These are phyloP conservation scores for Tiliqua scincoides DNA, from an alignment of 2,113 vertebrate species.

Conservation along the genomic window DNA sequence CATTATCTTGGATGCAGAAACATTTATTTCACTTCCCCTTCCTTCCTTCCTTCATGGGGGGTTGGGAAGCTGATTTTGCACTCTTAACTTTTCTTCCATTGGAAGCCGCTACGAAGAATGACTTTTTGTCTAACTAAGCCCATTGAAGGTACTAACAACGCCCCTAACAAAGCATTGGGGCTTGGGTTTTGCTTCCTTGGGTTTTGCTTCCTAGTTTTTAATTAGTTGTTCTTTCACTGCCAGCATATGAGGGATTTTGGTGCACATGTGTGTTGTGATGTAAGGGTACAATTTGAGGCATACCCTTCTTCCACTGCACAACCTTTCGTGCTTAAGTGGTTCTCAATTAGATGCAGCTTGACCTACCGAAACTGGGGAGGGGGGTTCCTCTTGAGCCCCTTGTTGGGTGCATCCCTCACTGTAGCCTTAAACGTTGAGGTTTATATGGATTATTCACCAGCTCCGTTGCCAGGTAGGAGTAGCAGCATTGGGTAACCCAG, in stretches of 20 bases:
- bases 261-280: rapidly evolving
- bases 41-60: slow-evolving; percentile 32
- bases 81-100: slow-evolving; percentile 20
- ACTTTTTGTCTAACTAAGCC: slow-evolving; percentile 28
- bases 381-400: neutral
- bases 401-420: rapidly evolving
- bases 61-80: slow-evolving; percentile 46
- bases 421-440: neutral
- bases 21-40: slow-evolving; percentile 34
- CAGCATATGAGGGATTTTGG: neutral
- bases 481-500: rapidly evolving
- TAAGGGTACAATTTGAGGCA: neutral
- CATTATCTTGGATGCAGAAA: slow-evolving; percentile 10
- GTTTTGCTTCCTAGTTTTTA: slow-evolving; percentile 10
- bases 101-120: slow-evolving; percentile 31
- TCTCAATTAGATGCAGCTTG: rapidly evolving
- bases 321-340: rapidly evolving
- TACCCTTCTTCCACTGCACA: rapidly evolving
- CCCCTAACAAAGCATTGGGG: neutral
- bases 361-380: rapidly evolving
- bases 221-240: slow-evolving; percentile 26
- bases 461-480: rapidly evolving
- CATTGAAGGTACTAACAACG: neutral
- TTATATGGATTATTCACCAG: neutral
- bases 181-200: neutral